These are phyloP conservation scores for Pan troglodytes DNA, from an alignment of 2,113 vertebrate species.

Conservation along the genomic window DNA sequence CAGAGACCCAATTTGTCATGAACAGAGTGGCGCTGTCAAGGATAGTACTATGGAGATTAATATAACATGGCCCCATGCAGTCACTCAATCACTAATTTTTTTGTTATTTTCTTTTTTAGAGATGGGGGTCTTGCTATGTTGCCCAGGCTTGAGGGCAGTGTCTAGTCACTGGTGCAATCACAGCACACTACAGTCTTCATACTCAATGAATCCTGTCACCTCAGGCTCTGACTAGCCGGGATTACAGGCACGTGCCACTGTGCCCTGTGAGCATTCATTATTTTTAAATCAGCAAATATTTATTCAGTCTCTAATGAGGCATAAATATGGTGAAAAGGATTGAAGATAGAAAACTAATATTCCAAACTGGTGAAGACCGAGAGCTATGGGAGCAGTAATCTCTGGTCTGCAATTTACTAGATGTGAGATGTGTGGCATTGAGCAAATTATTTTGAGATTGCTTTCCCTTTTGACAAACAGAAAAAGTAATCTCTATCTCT, in stretches of 20 bases:
- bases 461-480: conserved; percentile 3
- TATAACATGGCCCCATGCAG: neutral
- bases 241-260: neutral
- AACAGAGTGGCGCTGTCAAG: neutral
- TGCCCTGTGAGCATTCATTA: neutral
- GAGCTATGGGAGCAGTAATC: neutral
- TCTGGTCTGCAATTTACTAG: neutral
- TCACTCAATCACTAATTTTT: neutral
- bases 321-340: neutral
- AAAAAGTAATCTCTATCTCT: neutral
- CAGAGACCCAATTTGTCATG: neutral
- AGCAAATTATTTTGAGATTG: neutral
- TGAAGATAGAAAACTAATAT: neutral
- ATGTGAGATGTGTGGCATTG: neutral
- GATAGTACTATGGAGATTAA: neutral
- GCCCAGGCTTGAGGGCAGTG: neutral
- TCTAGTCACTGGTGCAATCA: neutral
- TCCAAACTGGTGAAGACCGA: neutral
- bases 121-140: neutral
- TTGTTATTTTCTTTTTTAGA: neutral
- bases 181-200: neutral
- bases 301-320: neutral
- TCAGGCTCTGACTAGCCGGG: neutral
- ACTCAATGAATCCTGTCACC: neutral
- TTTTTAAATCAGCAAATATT: neutral